phyloP scores from a whole-genome alignment of 2,797 vertebrate species.

The Apodemus agrarius region DNA sequence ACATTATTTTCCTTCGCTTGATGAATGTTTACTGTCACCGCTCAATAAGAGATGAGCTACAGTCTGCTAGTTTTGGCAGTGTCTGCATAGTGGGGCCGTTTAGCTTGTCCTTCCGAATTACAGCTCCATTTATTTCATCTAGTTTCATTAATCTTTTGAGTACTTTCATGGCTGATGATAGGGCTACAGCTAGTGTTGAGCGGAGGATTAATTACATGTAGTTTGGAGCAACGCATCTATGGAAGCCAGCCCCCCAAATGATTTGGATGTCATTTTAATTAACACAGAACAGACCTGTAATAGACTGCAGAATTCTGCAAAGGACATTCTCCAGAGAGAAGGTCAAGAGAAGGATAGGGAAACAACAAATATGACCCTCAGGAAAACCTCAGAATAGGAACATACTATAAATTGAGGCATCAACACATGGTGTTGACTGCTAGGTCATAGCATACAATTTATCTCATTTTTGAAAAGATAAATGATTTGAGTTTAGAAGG shows the following conservation, averaged over 20 bases:
- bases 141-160: slow-evolving; percentile 84
- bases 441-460: neutral
- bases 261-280: slow-evolving; percentile 79
- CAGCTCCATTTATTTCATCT: slow-evolving; percentile 85
- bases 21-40: slow-evolving; percentile 85
- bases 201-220: slow-evolving; percentile 79
- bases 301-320: slow-evolving; percentile 42
- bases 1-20: slow-evolving; percentile 82
- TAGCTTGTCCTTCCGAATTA: slow-evolving; percentile 82
- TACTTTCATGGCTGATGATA: slow-evolving; percentile 78
- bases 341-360: neutral
- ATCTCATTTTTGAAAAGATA: neutral
- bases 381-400: neutral
- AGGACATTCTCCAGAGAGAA: slow-evolving; percentile 31
- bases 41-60: slow-evolving; percentile 82
- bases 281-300: slow-evolving; percentile 49
- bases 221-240: slow-evolving; percentile 70
- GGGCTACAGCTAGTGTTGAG: slow-evolving; percentile 75
- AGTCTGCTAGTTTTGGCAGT: slow-evolving; percentile 84
- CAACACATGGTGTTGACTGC: neutral
- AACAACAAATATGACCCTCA: neutral
- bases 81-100: slow-evolving; percentile 80
- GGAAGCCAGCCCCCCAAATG: slow-evolving; percentile 58
- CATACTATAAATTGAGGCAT: neutral
- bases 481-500: neutral